phyloP scores from a whole-genome alignment of 2,888 invertebrate species.

The Ennomos fuscantarius region DNA sequence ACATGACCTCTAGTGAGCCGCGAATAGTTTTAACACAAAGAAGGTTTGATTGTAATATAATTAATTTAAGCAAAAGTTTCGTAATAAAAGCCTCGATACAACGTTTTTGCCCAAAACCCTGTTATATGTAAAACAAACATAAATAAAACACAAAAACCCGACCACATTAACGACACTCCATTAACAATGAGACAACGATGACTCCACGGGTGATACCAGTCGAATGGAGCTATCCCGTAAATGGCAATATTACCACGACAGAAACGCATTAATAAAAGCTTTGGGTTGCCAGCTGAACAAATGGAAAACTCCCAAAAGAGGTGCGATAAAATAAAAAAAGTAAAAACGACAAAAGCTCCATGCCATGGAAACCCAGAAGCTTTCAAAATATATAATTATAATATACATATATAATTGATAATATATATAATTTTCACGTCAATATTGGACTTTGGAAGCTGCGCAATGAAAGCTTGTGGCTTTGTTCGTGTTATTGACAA shows the following conservation, averaged over 20 bases:
- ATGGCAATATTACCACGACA: constrained; percentile 22
- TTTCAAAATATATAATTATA: constrained; percentile 58
- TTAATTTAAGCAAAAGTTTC: too few species aligned
- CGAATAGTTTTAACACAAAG: too few species aligned
- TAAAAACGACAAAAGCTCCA: constrained; percentile 53
- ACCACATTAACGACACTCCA: constrained; percentile 19
- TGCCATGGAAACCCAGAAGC: constrained; percentile 79
- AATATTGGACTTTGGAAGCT: constrained; percentile 77
- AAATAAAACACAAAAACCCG: too few species aligned
- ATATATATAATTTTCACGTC: constrained; percentile 54
- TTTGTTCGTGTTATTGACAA: constrained; percentile 45
- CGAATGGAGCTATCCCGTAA: constrained; percentile 1
- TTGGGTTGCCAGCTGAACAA: constrained; percentile 67
- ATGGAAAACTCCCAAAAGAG: constrained; percentile 43
- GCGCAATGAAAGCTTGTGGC: constrained; percentile 78
- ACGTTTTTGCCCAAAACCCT: too few species aligned
- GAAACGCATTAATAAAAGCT: constrained; percentile 51
- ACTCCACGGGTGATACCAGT: constrained; percentile 5
- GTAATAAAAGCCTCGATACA: too few species aligned
- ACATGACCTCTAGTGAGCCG: too few species aligned
- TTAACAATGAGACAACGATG: constrained; percentile 11
- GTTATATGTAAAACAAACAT: too few species aligned
- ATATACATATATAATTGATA: constrained; percentile 32
- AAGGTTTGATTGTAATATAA: too few species aligned
- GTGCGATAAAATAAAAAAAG: constrained; percentile 36